Percentiles rank a stretch among this genome's conserved stretches.
Conservation (phyloP, 2,113 vertebrate species). For the Tiliqua scincoides region DNA sequence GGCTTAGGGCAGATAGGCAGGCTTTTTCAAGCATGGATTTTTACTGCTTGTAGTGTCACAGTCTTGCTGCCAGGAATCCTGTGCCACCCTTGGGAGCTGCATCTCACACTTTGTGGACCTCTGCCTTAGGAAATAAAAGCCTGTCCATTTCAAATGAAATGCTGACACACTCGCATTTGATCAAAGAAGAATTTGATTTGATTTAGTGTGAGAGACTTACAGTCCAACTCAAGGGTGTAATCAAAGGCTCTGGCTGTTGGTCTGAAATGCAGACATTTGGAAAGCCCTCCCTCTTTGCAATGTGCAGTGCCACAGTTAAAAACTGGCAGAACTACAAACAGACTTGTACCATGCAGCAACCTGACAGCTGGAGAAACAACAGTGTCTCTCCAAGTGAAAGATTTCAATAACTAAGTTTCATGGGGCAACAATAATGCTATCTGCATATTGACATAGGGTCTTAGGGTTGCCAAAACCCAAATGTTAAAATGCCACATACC, state of each 20-base stretch:
- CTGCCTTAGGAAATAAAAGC: too few relatives aligned
- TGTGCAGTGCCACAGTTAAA: not conserved
- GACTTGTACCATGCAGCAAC: not conserved
- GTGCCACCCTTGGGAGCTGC: too few relatives aligned
- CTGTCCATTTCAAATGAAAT: not conserved
- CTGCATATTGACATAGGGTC: too few relatives aligned
- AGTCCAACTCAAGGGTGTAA: too few relatives aligned
- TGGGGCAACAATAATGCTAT: not conserved
- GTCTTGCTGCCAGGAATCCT: too few relatives aligned
- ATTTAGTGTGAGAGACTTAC: too few relatives aligned
- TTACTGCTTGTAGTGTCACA: too few relatives aligned
- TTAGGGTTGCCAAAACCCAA: not conserved
- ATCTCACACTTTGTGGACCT: too few relatives aligned
- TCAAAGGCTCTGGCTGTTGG: not conserved
- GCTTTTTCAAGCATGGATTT: too few relatives aligned
- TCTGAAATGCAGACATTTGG: not conserved
- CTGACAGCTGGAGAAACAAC: too few relatives aligned
- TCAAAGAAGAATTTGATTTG: not conserved
- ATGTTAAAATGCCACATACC: not conserved
- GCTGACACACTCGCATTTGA: not conserved
- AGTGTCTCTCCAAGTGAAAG: not conserved
- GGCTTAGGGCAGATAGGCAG: too few relatives aligned
- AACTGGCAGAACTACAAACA: not conserved
- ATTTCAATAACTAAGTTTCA: not conserved
- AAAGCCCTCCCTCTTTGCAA: not conserved